phyloP scores from a whole-genome alignment of 2,113 vertebrate genomes.

The Gavia stellata region DNA sequence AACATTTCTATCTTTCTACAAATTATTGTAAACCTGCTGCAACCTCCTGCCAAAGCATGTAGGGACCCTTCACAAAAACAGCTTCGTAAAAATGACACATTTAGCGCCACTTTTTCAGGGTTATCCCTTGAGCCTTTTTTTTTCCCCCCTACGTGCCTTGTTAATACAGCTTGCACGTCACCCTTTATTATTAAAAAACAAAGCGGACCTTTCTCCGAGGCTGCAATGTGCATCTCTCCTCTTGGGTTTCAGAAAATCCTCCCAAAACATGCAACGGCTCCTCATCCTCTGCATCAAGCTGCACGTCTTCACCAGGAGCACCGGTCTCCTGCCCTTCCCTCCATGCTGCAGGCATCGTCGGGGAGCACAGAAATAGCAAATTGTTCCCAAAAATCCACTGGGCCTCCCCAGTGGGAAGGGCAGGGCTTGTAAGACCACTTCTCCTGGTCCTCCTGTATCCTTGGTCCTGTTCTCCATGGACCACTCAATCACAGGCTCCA shows the following conservation, averaged over 20 bases:
- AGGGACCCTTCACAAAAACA: conserved; percentile 51
- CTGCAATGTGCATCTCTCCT: conserved; percentile 22
- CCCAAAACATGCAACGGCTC: neutral
- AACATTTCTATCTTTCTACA: conserved; percentile 7
- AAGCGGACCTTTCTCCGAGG: conserved; percentile 38
- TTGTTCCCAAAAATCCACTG: neutral
- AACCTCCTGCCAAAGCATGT: conserved; percentile 62
- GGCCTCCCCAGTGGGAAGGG: neutral
- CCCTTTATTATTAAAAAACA: conserved; percentile 51
- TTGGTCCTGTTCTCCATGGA: neutral
- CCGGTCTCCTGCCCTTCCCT: neutral
- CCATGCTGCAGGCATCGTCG: neutral
- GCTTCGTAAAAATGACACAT: conserved; percentile 59
- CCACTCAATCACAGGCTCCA: conserved; percentile 4
- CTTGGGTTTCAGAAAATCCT: conserved; percentile 1
- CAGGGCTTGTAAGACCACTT: neutral
- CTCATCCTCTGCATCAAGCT: neutral
- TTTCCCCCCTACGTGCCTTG: neutral
- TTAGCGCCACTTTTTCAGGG: conserved; percentile 53
- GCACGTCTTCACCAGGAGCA: neutral
- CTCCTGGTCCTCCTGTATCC: neutral
- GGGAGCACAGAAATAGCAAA: neutral
- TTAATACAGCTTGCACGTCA: conserved; percentile 48
- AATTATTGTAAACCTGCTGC: conserved; percentile 60
- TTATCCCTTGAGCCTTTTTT: conserved; percentile 48